These are phyloP conservation scores for Onychomys leucogaster DNA, from an alignment of 2,797 vertebrate genomes.

Conservation along the genomic window DNA sequence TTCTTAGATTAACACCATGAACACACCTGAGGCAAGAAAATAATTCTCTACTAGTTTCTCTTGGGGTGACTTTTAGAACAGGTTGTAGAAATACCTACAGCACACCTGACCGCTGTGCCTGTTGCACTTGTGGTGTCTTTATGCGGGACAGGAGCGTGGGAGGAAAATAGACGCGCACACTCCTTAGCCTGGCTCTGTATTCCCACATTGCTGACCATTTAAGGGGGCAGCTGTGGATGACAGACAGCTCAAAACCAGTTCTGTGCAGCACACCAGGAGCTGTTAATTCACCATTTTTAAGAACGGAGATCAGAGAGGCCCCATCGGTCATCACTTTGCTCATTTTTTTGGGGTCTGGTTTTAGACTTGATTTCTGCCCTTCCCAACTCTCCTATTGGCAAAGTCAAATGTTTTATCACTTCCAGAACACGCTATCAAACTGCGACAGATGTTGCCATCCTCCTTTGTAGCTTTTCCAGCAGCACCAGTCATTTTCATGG, in stretches of 20 bases:
- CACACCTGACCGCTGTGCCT: not conserved
- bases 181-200: not conserved
- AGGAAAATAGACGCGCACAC: not conserved
- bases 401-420: slow-evolving; percentile 13
- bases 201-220: not conserved
- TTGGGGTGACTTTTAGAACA: not conserved
- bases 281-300: not conserved
- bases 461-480: rapidly evolving
- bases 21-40: not conserved
- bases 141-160: not conserved
- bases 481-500: not conserved
- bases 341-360: not conserved
- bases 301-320: not conserved
- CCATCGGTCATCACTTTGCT: not conserved
- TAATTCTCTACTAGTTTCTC: not conserved
- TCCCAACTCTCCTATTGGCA: not conserved
- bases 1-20: not conserved
- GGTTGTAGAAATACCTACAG: not conserved
- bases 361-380: not conserved
- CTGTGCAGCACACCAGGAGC: not conserved
- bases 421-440: not conserved
- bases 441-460: not conserved
- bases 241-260: not conserved
- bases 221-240: not conserved
- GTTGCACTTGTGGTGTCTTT: not conserved